Conservation (phyloP, 2,888 invertebrate species). For the Orthosia gothica region DNA sequence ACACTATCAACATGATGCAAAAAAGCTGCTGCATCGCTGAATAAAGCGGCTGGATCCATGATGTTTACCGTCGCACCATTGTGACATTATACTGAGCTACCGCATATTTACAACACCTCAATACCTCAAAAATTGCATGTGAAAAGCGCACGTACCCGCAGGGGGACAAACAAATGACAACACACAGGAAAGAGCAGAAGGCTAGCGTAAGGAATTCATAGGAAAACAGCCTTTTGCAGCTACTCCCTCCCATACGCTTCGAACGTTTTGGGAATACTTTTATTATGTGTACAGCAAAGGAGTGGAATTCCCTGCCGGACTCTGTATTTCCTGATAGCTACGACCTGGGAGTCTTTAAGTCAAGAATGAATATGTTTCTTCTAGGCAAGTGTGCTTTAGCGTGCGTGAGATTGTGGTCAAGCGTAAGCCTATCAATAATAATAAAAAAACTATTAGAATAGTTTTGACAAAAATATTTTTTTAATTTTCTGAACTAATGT, state of each 20-base stretch:
- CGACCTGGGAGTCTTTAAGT: too few relatives aligned
- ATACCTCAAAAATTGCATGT: conserved; percentile 53
- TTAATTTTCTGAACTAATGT: too few relatives aligned
- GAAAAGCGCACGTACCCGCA: conserved; percentile 55
- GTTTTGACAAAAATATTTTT: not conserved
- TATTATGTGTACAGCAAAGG: too few relatives aligned
- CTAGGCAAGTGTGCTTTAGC: too few relatives aligned
- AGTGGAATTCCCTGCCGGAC: too few relatives aligned
- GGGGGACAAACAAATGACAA: conserved; percentile 51
- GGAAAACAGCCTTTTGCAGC: not conserved
- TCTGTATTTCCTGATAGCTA: too few relatives aligned
- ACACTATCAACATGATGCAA: conserved; percentile 26
- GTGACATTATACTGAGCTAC: conserved; percentile 52
- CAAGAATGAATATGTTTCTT: too few relatives aligned
- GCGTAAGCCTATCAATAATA: too few relatives aligned
- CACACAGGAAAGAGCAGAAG: conserved; percentile 10
- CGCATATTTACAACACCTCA: conserved; percentile 59
- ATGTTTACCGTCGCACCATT: conserved; percentile 24
- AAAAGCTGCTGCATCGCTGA: conserved; percentile 19
- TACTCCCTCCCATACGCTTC: too few relatives aligned
- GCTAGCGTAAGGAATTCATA: not conserved
- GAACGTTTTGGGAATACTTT: too few relatives aligned
- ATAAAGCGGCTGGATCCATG: conserved; percentile 24
- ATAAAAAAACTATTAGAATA: not conserved
- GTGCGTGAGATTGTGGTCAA: too few relatives aligned